Evolutionary conservation across 2,113 vertebrate species (phyloP).

Genomic region (Anguilla japonica): DNA sequence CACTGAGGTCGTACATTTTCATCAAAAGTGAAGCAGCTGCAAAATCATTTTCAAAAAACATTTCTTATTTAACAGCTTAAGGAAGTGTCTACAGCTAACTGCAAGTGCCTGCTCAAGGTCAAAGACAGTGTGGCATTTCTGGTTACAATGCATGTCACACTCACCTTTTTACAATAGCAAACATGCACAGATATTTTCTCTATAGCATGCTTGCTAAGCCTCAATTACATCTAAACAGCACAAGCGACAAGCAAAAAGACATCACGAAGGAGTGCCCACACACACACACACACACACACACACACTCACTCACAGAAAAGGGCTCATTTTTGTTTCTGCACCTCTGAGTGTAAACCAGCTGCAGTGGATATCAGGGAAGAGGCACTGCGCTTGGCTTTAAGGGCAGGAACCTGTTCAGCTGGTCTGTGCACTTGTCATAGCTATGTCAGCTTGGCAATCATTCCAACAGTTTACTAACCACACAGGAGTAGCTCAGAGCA

Average conservation of each 20-base stretch:
- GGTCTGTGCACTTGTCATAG: slow-evolving; percentile 28
- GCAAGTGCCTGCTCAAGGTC: background rate
- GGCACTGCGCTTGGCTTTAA: background rate
- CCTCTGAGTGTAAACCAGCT: background rate
- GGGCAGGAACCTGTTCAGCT: slow-evolving; percentile 35
- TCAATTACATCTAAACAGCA: too few species aligned
- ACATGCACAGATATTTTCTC: background rate
- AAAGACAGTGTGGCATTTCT: background rate
- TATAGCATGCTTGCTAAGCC: background rate
- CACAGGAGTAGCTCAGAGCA: background rate
- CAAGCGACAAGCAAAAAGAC: background rate
- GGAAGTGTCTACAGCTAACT: background rate
- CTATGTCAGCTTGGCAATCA: slow-evolving; percentile 7
- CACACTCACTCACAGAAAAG: background rate
- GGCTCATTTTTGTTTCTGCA: background rate
- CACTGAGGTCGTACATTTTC: background rate
- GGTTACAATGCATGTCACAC: background rate
- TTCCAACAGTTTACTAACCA: slow-evolving; percentile 16
- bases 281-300: background rate
- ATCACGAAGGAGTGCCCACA: background rate
- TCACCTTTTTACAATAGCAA: background rate
- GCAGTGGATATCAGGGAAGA: background rate
- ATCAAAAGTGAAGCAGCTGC: background rate
- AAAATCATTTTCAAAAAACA: background rate
- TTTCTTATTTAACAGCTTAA: background rate